Percentiles rank a stretch among this genome's conserved stretches.
phyloP scores from a whole-genome alignment of 2,113 vertebrate genomes.

The Ahaetulla prasina region DNA sequence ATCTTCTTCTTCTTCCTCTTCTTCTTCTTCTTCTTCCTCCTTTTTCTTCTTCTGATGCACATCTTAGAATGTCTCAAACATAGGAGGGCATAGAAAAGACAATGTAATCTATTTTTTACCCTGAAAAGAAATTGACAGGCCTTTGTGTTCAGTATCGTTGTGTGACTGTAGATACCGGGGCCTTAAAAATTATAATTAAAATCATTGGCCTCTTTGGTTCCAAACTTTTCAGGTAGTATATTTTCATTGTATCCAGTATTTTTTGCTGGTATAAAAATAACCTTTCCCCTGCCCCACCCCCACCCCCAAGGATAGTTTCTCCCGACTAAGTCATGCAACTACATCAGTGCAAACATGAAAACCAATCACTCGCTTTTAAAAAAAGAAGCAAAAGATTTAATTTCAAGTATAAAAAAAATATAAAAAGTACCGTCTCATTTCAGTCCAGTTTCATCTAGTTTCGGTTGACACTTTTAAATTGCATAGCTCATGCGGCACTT shows the following conservation, averaged over 20 bases:
- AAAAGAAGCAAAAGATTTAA: slow-evolving; percentile 98
- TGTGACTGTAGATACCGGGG: slow-evolving; percentile 75
- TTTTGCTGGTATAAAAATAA: slow-evolving; percentile 98
- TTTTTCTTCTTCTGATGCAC: slow-evolving; percentile 53
- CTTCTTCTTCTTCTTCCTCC: neutral
- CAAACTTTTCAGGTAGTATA: slow-evolving; percentile 89
- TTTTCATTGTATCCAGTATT: slow-evolving; percentile 82
- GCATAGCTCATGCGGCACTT: slow-evolving; percentile 98
- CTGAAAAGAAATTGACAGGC: slow-evolving; percentile 89
- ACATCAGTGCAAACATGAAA: slow-evolving; percentile 99
- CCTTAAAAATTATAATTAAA: slow-evolving; percentile 86
- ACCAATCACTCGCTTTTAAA: slow-evolving; percentile 95
- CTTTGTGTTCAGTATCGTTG: slow-evolving; percentile 74
- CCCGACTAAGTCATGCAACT: slow-evolving; percentile 92
- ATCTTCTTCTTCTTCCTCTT: too few relatives aligned
- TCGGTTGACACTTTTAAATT: slow-evolving; percentile 92
- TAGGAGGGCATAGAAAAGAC: slow-evolving; percentile 85
- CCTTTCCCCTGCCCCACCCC: slow-evolving; percentile 66
- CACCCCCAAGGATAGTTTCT: slow-evolving; percentile 90
- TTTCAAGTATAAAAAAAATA: slow-evolving; percentile 99
- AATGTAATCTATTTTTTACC: slow-evolving; percentile 87
- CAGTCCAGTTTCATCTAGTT: slow-evolving; percentile 85
- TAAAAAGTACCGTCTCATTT: slow-evolving; percentile 80
- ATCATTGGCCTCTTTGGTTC: slow-evolving; percentile 98
- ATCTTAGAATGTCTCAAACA: slow-evolving; percentile 72